A percentile compares a stretch with the other conserved stretches of the same genome.
Conservation (phyloP, 1,140 invertebrate species). For the Drosophila tani region DNA sequence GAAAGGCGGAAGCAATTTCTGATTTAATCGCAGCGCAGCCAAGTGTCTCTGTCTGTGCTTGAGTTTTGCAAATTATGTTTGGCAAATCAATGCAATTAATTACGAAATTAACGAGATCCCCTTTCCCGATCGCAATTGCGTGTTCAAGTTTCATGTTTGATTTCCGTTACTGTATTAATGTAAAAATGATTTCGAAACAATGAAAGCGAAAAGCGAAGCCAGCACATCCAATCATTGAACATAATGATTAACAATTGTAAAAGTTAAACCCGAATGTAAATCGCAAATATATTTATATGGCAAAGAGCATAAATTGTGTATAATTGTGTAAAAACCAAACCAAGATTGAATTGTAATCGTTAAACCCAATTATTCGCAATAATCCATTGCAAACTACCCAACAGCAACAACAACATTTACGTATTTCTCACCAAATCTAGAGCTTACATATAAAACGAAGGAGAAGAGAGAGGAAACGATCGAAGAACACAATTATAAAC, state of each 20-base stretch:
- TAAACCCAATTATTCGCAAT: constrained; percentile 58
- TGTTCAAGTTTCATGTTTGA: constrained; percentile 38
- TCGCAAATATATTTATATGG: constrained; percentile 53
- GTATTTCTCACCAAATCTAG: constrained; percentile 81
- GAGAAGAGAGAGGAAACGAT: constrained; percentile 10
- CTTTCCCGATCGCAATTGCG: constrained; percentile 18
- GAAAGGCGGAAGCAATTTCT: constrained; percentile 33
- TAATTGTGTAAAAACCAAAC: constrained; percentile 71
- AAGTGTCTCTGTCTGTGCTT: constrained; percentile 33
- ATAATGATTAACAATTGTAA: constrained; percentile 34
- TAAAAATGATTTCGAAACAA: constrained; percentile 43
- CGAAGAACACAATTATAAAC: constrained; percentile 47
- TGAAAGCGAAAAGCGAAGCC: constrained; percentile 30
- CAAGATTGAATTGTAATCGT: constrained; percentile 62
- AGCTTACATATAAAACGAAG: constrained; percentile 63
- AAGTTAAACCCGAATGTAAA: constrained; percentile 51
- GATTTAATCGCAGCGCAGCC: constrained; percentile 9
- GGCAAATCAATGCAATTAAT: constrained; percentile 47
- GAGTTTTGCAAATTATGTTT: constrained; percentile 52
- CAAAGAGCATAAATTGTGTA: constrained; percentile 60
- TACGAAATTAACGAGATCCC: constrained; percentile 23
- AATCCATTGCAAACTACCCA: constrained; percentile 42
- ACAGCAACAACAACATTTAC: constrained; percentile 56
- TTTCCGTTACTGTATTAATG: constrained; percentile 41
- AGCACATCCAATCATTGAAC: constrained; percentile 5